Evolutionary conservation across 2,113 vertebrate genomes (phyloP).

Genomic region (Scomber scombrus): DNA sequence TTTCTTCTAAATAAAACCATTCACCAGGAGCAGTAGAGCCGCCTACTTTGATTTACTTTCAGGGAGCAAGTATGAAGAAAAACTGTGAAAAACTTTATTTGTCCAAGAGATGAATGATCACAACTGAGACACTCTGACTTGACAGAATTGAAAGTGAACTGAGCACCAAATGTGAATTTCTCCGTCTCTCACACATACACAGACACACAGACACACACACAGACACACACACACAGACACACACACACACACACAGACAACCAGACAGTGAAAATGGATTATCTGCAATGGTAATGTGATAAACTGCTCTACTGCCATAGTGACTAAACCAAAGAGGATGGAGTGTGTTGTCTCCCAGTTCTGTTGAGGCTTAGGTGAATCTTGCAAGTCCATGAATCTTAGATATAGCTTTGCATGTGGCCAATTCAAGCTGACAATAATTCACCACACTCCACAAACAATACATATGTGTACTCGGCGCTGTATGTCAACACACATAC

Average conservation of each 20-base stretch:
- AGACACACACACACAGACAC: background rate
- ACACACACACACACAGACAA: conserved; percentile 3
- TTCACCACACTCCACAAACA: background rate
- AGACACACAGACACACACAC: too few species aligned
- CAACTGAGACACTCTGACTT: background rate
- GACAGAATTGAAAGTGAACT: background rate
- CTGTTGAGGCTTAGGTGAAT: conserved; percentile 6
- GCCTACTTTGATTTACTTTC: background rate
- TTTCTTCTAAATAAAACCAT: too few species aligned
- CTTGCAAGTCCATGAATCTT: conserved; percentile 39
- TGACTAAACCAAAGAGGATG: conserved; percentile 38
- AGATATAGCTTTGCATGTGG: conserved; percentile 25
- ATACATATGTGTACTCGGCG: background rate
- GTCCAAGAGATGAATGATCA: background rate
- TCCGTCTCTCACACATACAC: background rate
- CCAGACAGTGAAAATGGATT: conserved; percentile 33
- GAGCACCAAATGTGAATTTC: background rate
- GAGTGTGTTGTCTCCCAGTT: background rate
- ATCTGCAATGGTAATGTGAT: conserved; percentile 43
- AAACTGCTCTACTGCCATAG: conserved; percentile 28
- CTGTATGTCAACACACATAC: background rate
- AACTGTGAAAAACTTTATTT: too few species aligned
- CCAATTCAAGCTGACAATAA: conserved; percentile 9
- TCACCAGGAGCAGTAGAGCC: too few species aligned
- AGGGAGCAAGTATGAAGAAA: too few species aligned